These are phyloP conservation scores for Hippocampus abdominalis DNA, from an alignment of 2,113 vertebrate species.

Conservation along the genomic window DNA sequence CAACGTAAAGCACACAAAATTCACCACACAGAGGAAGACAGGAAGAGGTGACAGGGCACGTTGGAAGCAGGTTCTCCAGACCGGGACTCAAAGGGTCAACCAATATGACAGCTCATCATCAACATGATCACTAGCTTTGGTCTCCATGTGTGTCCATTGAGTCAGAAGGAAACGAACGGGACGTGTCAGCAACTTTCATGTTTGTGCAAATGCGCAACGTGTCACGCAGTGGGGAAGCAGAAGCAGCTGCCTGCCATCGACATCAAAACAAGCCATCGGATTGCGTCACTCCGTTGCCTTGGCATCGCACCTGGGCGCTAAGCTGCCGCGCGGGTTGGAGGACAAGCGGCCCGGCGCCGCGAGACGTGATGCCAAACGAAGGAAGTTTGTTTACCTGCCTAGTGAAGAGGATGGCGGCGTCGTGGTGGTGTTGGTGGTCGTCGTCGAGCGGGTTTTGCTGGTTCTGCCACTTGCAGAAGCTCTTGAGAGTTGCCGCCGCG, in stretches of 20 bases:
- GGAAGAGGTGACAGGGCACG: not conserved
- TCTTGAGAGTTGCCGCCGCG: conserved; percentile 90
- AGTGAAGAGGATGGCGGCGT: conserved; percentile 97
- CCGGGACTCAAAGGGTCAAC: not conserved
- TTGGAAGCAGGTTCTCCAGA: conserved; percentile 2
- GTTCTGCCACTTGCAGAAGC: conserved; percentile 98
- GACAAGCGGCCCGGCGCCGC: not conserved
- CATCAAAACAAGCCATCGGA: conserved; percentile 35
- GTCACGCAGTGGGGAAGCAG: not conserved
- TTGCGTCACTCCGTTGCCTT: conserved; percentile 28
- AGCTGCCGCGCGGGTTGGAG: not conserved
- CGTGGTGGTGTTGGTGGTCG: conserved; percentile 86
- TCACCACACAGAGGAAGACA: conserved; percentile 18
- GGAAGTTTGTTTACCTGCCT: conserved; percentile 81
- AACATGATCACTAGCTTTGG: not conserved
- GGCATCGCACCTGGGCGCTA: conserved; percentile 12
- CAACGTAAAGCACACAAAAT: conserved; percentile 22
- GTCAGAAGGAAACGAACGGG: not conserved
- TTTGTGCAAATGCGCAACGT: not conserved
- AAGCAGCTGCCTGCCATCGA: conserved; percentile 16
- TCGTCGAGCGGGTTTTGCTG: conserved; percentile 90
- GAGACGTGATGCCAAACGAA: not conserved
- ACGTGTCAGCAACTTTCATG: not conserved
- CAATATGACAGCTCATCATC: not conserved
- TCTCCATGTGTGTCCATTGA: not conserved